phyloP scores from a whole-genome alignment of 2,888 invertebrate genomes.

The Epinotia nisella region DNA sequence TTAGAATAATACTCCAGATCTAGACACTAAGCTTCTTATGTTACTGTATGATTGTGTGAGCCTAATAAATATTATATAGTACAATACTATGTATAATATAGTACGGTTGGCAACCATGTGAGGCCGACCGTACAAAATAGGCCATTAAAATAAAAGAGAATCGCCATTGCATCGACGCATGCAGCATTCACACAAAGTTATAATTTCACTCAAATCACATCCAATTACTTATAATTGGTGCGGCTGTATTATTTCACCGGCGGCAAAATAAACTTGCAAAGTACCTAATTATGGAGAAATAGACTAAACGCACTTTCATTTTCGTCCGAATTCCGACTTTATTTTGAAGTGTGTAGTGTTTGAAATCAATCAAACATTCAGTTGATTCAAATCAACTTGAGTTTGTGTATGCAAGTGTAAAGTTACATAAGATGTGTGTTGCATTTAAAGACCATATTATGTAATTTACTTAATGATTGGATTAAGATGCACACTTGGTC shows the following conservation, averaged over 20 bases:
- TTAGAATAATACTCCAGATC: too few relatives aligned
- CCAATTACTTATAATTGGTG: neutral
- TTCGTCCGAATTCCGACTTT: neutral
- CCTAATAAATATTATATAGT: too few relatives aligned
- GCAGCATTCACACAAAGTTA: constrained; percentile 1
- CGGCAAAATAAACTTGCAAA: neutral
- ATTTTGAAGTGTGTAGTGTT: neutral
- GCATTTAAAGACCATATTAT: constrained; percentile 3
- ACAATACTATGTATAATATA: too few relatives aligned
- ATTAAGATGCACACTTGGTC: constrained; percentile 1
- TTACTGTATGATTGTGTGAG: too few relatives aligned
- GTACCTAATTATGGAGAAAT: neutral
- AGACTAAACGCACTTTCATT: neutral
- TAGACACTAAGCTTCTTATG: too few relatives aligned
- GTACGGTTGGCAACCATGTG: too few relatives aligned
- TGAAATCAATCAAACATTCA: neutral
- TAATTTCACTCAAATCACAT: neutral
- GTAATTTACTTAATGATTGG: constrained; percentile 1
- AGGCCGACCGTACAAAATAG: neutral
- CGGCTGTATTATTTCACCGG: neutral
- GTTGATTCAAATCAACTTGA: too few relatives aligned
- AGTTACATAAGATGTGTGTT: constrained; percentile 8
- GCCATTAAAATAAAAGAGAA: neutral
- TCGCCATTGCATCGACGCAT: neutral
- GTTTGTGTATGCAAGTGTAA: neutral